Conservation (phyloP, 2,797 vertebrate species). For the Phoxinus dragarum region DNA sequence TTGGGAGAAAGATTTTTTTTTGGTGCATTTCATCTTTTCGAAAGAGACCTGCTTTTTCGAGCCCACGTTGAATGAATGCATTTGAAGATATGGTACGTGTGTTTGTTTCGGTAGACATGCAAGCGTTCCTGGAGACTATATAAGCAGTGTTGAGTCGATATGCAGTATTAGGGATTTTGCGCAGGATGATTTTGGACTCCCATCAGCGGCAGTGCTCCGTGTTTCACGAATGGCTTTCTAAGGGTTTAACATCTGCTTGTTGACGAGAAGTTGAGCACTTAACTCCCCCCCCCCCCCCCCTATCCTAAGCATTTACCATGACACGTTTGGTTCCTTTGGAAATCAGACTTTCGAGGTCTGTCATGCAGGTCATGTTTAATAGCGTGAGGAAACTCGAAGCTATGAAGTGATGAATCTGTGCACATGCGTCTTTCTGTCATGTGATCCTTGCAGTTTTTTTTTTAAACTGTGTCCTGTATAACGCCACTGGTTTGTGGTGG, state of each 20-base stretch:
- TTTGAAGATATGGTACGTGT: background rate
- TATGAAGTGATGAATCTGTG: constrained; percentile 27
- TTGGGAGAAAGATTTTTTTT: constrained; percentile 56
- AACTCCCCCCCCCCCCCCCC: background rate
- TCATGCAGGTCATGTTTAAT: constrained; percentile 50
- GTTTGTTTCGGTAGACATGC: constrained; percentile 18
- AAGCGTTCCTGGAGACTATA: constrained; percentile 37
- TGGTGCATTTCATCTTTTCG: constrained; percentile 10
- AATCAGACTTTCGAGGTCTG: constrained; percentile 34
- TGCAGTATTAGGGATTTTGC: constrained; percentile 70
- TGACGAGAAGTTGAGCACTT: constrained; percentile 47
- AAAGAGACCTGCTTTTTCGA: background rate
- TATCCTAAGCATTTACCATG: background rate
- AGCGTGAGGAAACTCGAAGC: constrained; percentile 25
- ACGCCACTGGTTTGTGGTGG: constrained; percentile 49
- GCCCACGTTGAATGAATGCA: background rate
- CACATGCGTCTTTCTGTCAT: constrained; percentile 10
- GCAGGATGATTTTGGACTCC: constrained; percentile 6
- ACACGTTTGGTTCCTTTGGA: background rate
- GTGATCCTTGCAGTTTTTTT: constrained; percentile 28
- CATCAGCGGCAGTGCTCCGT: background rate
- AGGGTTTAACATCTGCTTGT: constrained; percentile 35
- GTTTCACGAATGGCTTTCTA: background rate
- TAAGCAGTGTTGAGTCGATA: constrained; percentile 67
- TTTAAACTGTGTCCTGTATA: constrained; percentile 30